These are phyloP conservation scores for Cyanoderma ruficeps DNA, from an alignment of 2,113 vertebrate species.

Conservation along the genomic window DNA sequence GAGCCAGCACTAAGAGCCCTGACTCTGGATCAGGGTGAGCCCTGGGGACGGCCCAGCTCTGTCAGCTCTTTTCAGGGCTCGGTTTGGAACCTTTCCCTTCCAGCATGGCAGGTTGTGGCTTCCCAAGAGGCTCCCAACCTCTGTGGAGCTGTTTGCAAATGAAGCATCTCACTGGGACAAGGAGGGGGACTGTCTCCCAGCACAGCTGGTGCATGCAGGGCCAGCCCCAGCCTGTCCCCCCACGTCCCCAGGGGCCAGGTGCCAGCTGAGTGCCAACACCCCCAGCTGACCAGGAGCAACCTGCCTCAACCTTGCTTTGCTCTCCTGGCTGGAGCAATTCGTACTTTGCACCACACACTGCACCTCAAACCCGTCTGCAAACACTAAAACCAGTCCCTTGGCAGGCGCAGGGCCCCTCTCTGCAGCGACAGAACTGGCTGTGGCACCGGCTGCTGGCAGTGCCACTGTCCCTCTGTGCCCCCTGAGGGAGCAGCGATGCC, in stretches of 20 bases:
- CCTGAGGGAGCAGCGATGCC: rapidly evolving
- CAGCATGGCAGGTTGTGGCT: rapidly evolving
- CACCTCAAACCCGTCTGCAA: background rate
- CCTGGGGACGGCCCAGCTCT: background rate
- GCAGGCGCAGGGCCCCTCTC: background rate
- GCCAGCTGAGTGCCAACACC: rapidly evolving
- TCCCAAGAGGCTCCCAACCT: background rate
- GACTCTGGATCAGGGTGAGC: background rate
- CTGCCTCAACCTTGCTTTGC: background rate
- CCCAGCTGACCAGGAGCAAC: background rate
- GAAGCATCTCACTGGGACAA: rapidly evolving
- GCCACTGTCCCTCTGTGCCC: rapidly evolving
- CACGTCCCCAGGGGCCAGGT: rapidly evolving
- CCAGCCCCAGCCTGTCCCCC: background rate
- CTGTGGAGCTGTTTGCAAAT: background rate
- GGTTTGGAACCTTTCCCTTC: background rate
- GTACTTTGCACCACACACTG: background rate
- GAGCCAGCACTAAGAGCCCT: background rate
- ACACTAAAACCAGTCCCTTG: background rate
- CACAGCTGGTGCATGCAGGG: rapidly evolving
- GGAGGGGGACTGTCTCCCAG: rapidly evolving
- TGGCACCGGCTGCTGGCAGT: rapidly evolving
- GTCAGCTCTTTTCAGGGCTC: background rate
- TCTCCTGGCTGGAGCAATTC: background rate
- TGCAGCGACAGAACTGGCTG: rapidly evolving